These are phyloP conservation scores for Protophormia terraenovae DNA, from an alignment of 2,888 invertebrate species.

Conservation along the genomic window DNA sequence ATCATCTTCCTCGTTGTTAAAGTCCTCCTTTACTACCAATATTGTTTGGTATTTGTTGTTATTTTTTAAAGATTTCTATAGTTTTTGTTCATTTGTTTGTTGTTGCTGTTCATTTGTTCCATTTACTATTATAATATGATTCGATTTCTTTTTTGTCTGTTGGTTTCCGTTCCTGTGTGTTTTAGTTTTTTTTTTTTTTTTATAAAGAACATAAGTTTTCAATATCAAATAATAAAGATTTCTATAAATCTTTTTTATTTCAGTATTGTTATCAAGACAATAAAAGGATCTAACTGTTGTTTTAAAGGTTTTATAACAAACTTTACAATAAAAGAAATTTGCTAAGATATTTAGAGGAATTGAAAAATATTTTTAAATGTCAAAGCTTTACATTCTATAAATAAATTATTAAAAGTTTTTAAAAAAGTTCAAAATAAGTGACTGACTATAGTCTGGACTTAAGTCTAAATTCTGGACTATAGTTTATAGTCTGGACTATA, in stretches of 20 bases:
- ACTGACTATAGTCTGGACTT: too few relatives aligned
- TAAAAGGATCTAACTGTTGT: conserved; percentile 56
- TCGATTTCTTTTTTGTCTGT: background rate
- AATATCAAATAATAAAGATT: conserved; percentile 36
- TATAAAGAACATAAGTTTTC: conserved; percentile 10
- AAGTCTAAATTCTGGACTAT: too few relatives aligned
- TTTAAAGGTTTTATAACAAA: background rate
- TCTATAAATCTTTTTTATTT: conserved; percentile 2
- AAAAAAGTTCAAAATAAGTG: too few relatives aligned
- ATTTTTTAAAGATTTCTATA: conserved; percentile 4
- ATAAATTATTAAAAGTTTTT: too few relatives aligned
- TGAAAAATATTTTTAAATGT: background rate
- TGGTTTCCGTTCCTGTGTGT: conserved; percentile 46
- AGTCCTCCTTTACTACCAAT: background rate
- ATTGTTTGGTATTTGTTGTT: background rate
- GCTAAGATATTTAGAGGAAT: background rate
- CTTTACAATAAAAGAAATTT: too few relatives aligned
- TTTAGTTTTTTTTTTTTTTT: background rate
- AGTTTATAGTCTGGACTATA: too few relatives aligned
- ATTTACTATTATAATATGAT: conserved; percentile 34
- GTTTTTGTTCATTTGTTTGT: too few relatives aligned
- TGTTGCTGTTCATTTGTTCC: conserved; percentile 33
- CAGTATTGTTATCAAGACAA: background rate
- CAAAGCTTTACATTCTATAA: too few relatives aligned
- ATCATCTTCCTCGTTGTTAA: conserved; percentile 39